Percentiles rank a stretch among this genome's conserved stretches.
Conservation (phyloP, 2,797 vertebrate species). For the Vipera latastei region DNA sequence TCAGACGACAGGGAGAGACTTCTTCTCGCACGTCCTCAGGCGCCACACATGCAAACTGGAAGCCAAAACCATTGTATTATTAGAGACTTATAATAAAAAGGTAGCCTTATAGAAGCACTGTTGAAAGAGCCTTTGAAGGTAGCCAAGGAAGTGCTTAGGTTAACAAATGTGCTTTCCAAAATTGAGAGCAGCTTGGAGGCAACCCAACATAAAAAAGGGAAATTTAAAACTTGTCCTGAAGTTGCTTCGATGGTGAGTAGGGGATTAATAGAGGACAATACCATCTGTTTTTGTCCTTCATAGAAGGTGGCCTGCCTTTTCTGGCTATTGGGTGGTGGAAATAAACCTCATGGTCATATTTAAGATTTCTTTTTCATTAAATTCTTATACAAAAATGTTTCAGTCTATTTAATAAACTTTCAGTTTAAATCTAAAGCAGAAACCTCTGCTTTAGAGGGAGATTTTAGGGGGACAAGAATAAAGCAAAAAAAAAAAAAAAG, state of each 20-base stretch:
- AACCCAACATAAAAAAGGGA: neutral
- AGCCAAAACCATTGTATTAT: neutral
- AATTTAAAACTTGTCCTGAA: neutral
- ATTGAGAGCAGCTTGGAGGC: neutral
- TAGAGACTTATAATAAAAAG: neutral
- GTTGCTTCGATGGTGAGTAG: neutral
- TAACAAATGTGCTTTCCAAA: neutral
- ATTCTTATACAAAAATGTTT: neutral
- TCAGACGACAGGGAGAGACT: no score
- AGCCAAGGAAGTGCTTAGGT: neutral
- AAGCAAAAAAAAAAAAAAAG: neutral
- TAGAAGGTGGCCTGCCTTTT: neutral
- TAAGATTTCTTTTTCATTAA: neutral
- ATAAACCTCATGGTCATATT: neutral
- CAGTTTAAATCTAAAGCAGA: neutral
- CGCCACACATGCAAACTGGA: no score
- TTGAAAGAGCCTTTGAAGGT: neutral
- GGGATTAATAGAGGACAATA: neutral
- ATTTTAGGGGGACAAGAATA: neutral
- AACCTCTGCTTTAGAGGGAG: neutral
- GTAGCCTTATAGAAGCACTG: neutral
- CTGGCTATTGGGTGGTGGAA: neutral
- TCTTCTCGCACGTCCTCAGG: no score
- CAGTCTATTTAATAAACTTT: neutral
- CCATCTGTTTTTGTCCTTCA: neutral